Conservation (phyloP, 2,113 vertebrate genomes). For the Bubo scandiacus region DNA sequence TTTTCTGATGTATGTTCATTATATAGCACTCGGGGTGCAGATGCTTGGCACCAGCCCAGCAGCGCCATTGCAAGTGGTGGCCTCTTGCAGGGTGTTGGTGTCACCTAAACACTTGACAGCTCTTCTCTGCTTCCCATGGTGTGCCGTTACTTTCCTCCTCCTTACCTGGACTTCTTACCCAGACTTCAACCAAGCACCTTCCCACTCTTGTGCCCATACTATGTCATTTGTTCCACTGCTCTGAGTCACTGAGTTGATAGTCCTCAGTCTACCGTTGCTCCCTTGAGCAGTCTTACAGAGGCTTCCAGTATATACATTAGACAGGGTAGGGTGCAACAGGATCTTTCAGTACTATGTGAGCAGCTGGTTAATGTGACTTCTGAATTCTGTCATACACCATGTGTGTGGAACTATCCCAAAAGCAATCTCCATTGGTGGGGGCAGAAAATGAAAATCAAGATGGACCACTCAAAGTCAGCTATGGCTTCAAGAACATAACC, state of each 20-base stretch:
- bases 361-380: background rate
- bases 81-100: background rate
- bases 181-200: background rate
- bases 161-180: background rate
- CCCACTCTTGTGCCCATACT: fast-evolving
- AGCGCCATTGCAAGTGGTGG: fast-evolving
- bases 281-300: background rate
- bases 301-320: background rate
- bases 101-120: background rate
- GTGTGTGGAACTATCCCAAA: background rate
- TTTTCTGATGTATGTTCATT: fast-evolving
- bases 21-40: background rate
- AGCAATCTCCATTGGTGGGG: background rate
- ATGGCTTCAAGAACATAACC: background rate
- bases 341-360: background rate
- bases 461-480: background rate
- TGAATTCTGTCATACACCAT: background rate
- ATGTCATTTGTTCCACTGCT: background rate
- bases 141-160: background rate
- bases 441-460: background rate
- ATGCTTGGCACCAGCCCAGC: background rate
- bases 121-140: background rate
- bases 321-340: background rate
- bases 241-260: background rate
- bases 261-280: background rate